A percentile compares a stretch with the other conserved stretches of the same genome.
Evolutionary conservation across 2,888 invertebrate genomes (phyloP).

Genomic region (Urechis unicinctus): DNA sequence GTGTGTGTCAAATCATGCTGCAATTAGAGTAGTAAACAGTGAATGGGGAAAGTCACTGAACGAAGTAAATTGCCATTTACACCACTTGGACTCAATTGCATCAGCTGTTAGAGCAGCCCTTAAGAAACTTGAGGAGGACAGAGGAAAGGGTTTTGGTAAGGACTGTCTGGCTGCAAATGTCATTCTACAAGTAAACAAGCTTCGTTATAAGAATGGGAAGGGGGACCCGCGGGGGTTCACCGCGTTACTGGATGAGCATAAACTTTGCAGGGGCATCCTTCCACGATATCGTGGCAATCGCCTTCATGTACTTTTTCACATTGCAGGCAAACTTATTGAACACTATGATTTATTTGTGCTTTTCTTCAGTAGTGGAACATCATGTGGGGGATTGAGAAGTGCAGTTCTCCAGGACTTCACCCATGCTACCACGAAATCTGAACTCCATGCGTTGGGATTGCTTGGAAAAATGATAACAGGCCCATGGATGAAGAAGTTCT

Average conservation of each 20-base stretch:
- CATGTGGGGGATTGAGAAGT: no score
- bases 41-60: slow-evolving; percentile 9
- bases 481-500: no score
- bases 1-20: slow-evolving; percentile 11
- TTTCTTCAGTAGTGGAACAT: no score
- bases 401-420: no score
- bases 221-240: slow-evolving; percentile 19
- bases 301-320: slow-evolving; percentile 19
- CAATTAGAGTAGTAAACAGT: slow-evolving; percentile 5
- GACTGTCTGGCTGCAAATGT: slow-evolving; percentile 18
- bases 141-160: slow-evolving; percentile 13
- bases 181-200: slow-evolving; percentile 18
- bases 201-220: slow-evolving; percentile 18
- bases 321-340: no score
- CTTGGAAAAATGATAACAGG: no score
- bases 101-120: slow-evolving; percentile 8
- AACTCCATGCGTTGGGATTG: no score
- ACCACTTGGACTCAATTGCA: slow-evolving; percentile 12
- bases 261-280: slow-evolving; percentile 9
- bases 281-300: slow-evolving; percentile 18
- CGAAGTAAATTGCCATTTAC: slow-evolving; percentile 17
- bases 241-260: slow-evolving; percentile 9
- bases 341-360: no score
- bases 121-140: slow-evolving; percentile 3
- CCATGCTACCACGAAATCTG: no score